Evolutionary conservation across 2,888 invertebrate species (phyloP).

Genomic region (Seladonia tumulorum): DNA sequence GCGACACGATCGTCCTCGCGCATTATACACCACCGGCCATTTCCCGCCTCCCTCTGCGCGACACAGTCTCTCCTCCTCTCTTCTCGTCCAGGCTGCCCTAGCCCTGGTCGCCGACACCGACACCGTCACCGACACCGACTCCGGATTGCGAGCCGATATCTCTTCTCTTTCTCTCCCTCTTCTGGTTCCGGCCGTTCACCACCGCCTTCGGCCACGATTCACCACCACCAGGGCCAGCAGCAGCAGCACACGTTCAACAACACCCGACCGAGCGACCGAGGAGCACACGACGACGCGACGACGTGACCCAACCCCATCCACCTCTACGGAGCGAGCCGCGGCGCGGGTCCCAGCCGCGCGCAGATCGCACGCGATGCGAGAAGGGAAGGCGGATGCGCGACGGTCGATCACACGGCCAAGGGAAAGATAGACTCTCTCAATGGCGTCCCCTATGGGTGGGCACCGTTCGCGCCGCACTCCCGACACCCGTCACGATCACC

Average conservation of each 20-base stretch:
- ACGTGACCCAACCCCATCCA: constrained; percentile 46
- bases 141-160: neutral
- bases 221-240: constrained; percentile 60
- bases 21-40: constrained; percentile 53
- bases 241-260: constrained; percentile 41
- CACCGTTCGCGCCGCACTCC: constrained; percentile 12
- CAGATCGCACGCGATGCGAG: constrained; percentile 56
- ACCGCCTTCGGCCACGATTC: constrained; percentile 52
- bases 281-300: constrained; percentile 27
- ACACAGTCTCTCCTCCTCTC: neutral
- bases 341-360: constrained; percentile 48
- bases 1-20: constrained; percentile 43
- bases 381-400: constrained; percentile 57
- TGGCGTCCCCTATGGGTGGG: constrained; percentile 60
- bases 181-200: constrained; percentile 7
- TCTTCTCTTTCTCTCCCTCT: neutral
- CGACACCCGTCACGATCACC: constrained; percentile 8
- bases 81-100: constrained; percentile 1
- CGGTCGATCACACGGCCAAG: constrained; percentile 54
- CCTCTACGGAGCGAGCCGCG: constrained; percentile 17
- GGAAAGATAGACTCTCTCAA: constrained; percentile 50
- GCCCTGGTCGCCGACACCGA: neutral
- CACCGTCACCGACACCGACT: neutral
- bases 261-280: constrained; percentile 6
- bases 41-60: constrained; percentile 48